These are phyloP conservation scores for Aviceda subcristata DNA, from an alignment of 2,113 vertebrate species.

Conservation along the genomic window DNA sequence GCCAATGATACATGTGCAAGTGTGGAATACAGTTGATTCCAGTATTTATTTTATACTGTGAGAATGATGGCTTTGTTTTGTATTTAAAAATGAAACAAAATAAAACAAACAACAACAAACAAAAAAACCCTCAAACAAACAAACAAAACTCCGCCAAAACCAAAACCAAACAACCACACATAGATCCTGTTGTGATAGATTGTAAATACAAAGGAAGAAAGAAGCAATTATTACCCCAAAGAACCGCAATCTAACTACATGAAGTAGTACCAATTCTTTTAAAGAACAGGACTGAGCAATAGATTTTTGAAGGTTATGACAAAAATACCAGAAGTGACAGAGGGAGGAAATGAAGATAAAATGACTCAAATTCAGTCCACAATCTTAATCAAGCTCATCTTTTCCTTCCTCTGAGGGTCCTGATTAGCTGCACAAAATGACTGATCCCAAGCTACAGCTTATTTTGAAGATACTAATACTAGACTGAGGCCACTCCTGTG, in stretches of 20 bases:
- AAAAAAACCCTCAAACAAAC: too few species aligned
- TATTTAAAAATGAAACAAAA: background rate
- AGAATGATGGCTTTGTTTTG: background rate
- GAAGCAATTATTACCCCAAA: background rate
- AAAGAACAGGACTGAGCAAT: background rate
- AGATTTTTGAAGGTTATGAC: background rate
- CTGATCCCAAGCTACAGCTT: background rate
- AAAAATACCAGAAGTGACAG: background rate
- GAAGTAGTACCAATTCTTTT: background rate
- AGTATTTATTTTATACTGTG: background rate
- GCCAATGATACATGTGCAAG: background rate
- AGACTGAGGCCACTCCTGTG: background rate
- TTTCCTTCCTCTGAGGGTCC: constrained; percentile 9
- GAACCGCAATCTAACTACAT: background rate
- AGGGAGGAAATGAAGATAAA: constrained; percentile 28
- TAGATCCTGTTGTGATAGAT: background rate
- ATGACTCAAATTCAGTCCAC: background rate
- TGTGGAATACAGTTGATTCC: background rate
- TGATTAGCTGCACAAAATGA: constrained; percentile 14
- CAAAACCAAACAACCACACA: too few species aligned
- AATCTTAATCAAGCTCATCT: constrained; percentile 36
- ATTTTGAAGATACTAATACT: background rate
- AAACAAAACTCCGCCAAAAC: too few species aligned
- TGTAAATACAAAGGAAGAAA: background rate
- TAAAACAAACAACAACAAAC: background rate